Percentiles rank a stretch among this genome's conserved stretches.
Evolutionary conservation across 1,140 invertebrate genomes (phyloP).

Genomic region (Mercenaria mercenaria): DNA sequence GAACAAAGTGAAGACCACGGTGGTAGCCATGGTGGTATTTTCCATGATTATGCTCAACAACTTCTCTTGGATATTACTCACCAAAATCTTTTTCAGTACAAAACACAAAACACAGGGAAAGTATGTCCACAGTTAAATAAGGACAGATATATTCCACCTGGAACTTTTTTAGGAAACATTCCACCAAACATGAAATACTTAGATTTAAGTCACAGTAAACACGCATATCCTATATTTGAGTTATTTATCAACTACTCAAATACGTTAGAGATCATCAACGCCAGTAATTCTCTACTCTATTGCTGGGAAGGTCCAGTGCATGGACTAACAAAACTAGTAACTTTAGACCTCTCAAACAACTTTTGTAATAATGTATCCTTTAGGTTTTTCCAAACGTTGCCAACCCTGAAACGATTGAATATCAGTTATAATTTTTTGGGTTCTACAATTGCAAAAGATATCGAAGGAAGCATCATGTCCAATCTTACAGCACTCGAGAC

Average conservation of each 20-base stretch:
- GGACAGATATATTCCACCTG: constrained; percentile 22
- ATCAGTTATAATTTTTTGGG: constrained; percentile 1
- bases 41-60: too few relatives aligned
- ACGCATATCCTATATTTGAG: constrained; percentile 19
- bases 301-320: constrained; percentile 45
- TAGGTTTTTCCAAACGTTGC: neutral
- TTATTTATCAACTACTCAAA: constrained; percentile 9
- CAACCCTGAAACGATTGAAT: neutral
- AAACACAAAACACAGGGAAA: neutral
- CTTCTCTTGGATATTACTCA: too few relatives aligned
- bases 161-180: neutral
- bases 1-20: too few relatives aligned
- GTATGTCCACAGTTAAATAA: constrained; percentile 28
- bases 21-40: too few relatives aligned
- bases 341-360: neutral
- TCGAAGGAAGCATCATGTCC: neutral
- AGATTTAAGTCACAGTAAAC: constrained; percentile 35
- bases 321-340: constrained; percentile 9
- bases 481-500: neutral
- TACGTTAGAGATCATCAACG: neutral
- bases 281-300: neutral
- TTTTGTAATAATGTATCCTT: neutral
- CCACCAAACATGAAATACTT: constrained; percentile 23
- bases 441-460: neutral
- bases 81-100: too few relatives aligned